Base-by-base conservation (phyloP, 2,113 vertebrate genomes). In the Embiotoca jacksoni region DNA sequence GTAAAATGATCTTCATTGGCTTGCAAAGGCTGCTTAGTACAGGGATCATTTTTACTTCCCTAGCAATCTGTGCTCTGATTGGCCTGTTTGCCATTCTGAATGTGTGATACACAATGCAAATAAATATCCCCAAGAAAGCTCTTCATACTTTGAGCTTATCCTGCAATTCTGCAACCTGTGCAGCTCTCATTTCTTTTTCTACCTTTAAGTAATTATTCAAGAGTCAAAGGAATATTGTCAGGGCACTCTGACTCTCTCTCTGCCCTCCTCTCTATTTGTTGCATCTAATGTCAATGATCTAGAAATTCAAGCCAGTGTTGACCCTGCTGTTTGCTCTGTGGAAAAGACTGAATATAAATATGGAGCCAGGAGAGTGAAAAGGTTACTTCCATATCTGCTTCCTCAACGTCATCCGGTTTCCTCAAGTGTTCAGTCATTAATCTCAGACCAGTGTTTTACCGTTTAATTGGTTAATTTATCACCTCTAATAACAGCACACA, bases 1-100 rank as follows among this genome's bases (percentile, higher is more conserved):
- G 56, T 81, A 60, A 83, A 90, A 88, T 88, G 46, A 78, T 72
- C 85, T 39, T 84, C 91, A 88, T 91, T 88, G 77, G 76, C 57
- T 70, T 37, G 35, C 33, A 30, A 83, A 75, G 58, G 68, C 75
- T 37, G 68, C 13, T 57, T 37, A 49, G 62, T 44, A 10, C 67
- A 31, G 55, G 65, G 72, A 66, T 78, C 30, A 33, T 85, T 87
- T 80, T 81, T 52, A 79, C 74, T 83, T 83, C 53, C 71, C 63
- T 73, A 68, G 83, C 69, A 65, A 57, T 78, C 67, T 31, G 9
- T 47, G 35, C 72, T 13, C 62, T 55, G 56, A 78, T 75, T 71
- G 58, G 65, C 9, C 44, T 55, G 63, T 35, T 55, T 15, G 60
- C 35, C 39, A 8, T 58, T 72, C 54, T 54, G 11, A 62, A 41